Evolutionary conservation across 2,888 invertebrate species (phyloP).

Genomic region (Oxyteleia sp.): DNA sequence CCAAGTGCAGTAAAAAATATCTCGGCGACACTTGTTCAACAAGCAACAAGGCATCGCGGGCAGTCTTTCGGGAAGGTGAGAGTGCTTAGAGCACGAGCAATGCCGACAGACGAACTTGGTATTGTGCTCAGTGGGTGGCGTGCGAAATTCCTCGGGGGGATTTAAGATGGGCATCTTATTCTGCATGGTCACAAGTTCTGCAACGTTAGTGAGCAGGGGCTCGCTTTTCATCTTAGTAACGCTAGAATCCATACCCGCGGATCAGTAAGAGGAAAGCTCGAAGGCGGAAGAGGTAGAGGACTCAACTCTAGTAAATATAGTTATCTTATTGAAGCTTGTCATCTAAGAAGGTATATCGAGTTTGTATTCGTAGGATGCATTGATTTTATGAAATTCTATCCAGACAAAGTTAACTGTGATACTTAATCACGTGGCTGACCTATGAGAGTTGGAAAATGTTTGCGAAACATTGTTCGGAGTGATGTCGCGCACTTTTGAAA

Average conservation of each 20-base stretch:
- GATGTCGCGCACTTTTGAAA: no score
- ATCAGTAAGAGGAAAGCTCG: slow-evolving; percentile 83
- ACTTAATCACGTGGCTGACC: no score
- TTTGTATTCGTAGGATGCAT: no score
- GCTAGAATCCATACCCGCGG: slow-evolving; percentile 69
- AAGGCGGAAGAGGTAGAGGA: slow-evolving; percentile 79
- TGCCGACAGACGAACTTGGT: slow-evolving; percentile 76
- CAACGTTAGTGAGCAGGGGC: slow-evolving; percentile 45
- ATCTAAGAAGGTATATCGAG: no score
- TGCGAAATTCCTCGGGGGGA: slow-evolving; percentile 79
- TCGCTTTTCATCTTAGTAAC: slow-evolving; percentile 32
- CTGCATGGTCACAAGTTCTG: slow-evolving; percentile 43
- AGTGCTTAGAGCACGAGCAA: slow-evolving; percentile 79
- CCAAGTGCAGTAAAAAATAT: slow-evolving; percentile 82
- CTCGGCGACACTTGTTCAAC: slow-evolving; percentile 77
- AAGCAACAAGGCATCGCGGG: slow-evolving; percentile 79
- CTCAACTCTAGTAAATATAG: no score
- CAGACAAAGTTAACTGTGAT: no score
- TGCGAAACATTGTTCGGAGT: no score
- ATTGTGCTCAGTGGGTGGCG: slow-evolving; percentile 65
- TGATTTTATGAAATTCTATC: no score
- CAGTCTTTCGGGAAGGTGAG: slow-evolving; percentile 76
- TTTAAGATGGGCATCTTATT: slow-evolving; percentile 77
- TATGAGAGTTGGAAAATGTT: no score
- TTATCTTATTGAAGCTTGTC: no score